A percentile compares a stretch with the other conserved stretches of the same genome.
These are phyloP conservation scores for Gortyna flavago DNA, from an alignment of 2,888 invertebrate species.

Conservation along the genomic window DNA sequence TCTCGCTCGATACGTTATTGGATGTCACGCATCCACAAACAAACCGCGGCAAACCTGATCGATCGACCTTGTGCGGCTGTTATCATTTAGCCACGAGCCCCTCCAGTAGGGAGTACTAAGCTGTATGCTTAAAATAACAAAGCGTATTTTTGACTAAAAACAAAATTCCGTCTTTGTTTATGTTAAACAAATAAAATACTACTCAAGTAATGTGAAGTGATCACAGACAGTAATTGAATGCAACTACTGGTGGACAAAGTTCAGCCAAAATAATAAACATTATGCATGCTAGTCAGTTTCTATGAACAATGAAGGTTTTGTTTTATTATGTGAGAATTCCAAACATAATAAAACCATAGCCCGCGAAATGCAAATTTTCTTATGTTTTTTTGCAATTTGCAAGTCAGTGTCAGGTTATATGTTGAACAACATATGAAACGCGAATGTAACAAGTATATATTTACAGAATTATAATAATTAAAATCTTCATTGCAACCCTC, in stretches of 20 bases:
- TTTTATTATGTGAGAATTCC: constrained; percentile 1
- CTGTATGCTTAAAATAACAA: neutral
- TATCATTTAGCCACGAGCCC: too few relatives aligned
- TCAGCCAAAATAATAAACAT: constrained; percentile 13
- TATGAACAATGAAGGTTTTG: neutral
- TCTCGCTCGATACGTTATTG: too few relatives aligned
- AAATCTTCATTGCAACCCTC: too few relatives aligned
- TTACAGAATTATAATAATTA: too few relatives aligned
- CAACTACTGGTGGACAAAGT: constrained; percentile 31
- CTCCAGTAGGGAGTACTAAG: neutral
- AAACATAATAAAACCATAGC: neutral
- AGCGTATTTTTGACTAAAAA: neutral
- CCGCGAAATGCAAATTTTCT: too few relatives aligned
- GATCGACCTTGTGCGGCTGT: too few relatives aligned
- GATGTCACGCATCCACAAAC: too few relatives aligned
- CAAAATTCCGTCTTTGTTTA: neutral
- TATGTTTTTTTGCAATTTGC: too few relatives aligned
- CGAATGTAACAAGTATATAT: too few relatives aligned
- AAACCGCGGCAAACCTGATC: too few relatives aligned
- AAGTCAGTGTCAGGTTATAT: too few relatives aligned
- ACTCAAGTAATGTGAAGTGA: neutral
- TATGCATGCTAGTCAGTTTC: neutral
- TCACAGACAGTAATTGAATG: constrained; percentile 5
- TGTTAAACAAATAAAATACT: neutral
- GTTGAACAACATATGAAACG: too few relatives aligned